Conservation (phyloP, 2,113 vertebrate genomes). For the Arizona elegans region DNA sequence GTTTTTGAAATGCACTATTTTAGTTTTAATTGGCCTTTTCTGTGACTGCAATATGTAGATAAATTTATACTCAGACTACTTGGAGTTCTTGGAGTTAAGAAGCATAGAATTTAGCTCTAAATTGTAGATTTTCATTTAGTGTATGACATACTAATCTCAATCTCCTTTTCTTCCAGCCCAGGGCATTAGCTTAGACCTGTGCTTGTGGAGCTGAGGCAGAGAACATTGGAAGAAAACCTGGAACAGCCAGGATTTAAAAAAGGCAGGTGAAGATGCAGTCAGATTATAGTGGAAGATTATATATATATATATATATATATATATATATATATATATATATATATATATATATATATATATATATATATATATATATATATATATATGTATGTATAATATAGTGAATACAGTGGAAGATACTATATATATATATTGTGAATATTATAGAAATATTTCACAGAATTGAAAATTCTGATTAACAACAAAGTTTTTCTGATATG, state of each 20-base stretch:
- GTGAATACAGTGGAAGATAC: too few relatives aligned
- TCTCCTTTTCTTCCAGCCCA: background rate
- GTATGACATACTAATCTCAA: background rate
- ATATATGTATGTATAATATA: too few relatives aligned
- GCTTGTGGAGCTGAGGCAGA: background rate
- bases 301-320: too few relatives aligned
- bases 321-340: too few relatives aligned
- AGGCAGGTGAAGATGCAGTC: background rate
- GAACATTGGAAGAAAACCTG: background rate
- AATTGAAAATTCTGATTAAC: too few relatives aligned
- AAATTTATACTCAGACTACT: background rate
- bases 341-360: too few relatives aligned
- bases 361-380: too few relatives aligned
- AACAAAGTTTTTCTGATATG: too few relatives aligned
- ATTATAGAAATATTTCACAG: too few relatives aligned
- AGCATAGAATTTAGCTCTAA: background rate
- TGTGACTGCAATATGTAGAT: background rate
- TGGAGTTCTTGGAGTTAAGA: background rate
- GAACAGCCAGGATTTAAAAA: background rate
- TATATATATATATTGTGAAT: too few relatives aligned
- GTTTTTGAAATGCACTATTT: background rate
- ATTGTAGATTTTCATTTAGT: background rate
- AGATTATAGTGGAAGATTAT: background rate
- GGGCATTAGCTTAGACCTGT: background rate
- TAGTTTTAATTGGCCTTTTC: background rate